Percentiles rank a stretch among this genome's conserved stretches.
Conservation (phyloP, 2,888 invertebrate genomes). For the Leptogaster cylindrica region DNA sequence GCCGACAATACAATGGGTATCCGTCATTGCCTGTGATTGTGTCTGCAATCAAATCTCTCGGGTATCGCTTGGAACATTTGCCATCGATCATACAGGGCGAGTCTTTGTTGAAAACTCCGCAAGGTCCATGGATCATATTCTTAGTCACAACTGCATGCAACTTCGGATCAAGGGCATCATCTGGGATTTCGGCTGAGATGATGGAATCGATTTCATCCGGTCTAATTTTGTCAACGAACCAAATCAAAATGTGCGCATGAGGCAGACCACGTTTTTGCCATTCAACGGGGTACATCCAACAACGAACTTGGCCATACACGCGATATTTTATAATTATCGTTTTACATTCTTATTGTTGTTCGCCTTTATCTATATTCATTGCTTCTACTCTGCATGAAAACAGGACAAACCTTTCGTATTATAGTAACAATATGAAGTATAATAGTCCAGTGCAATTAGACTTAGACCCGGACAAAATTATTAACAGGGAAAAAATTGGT, state of each 20-base stretch:
- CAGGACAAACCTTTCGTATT: no score
- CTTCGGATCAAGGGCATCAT: slow-evolving; percentile 48
- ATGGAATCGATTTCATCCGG: slow-evolving; percentile 43
- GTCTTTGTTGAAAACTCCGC: slow-evolving; percentile 45
- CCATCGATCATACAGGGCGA: slow-evolving; percentile 48
- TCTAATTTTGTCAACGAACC: slow-evolving; percentile 46
- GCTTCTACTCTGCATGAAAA: no score
- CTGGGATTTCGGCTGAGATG: slow-evolving; percentile 37
- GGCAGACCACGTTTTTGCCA: slow-evolving; percentile 48
- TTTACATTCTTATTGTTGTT: no score
- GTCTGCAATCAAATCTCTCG: slow-evolving; percentile 43
- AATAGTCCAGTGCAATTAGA: no score
- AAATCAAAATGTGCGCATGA: slow-evolving; percentile 49
- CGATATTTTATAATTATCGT: slow-evolving; percentile 5
- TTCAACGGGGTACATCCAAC: slow-evolving; percentile 52
- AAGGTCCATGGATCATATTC: slow-evolving; percentile 55
- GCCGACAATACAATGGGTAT: slow-evolving; percentile 45
- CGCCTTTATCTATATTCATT: no score
- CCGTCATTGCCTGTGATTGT: background rate
- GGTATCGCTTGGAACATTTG: slow-evolving; percentile 48
- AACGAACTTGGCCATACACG: slow-evolving; percentile 50
- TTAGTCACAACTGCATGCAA: slow-evolving; percentile 49
- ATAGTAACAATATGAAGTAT: no score
- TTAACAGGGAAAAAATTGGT: no score
- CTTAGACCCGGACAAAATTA: no score